A percentile compares a stretch with the other conserved stretches of the same genome.
These are phyloP conservation scores for Tyrophagus putrescentiae DNA, from an alignment of 1,140 invertebrate species.

Conservation along the genomic window DNA sequence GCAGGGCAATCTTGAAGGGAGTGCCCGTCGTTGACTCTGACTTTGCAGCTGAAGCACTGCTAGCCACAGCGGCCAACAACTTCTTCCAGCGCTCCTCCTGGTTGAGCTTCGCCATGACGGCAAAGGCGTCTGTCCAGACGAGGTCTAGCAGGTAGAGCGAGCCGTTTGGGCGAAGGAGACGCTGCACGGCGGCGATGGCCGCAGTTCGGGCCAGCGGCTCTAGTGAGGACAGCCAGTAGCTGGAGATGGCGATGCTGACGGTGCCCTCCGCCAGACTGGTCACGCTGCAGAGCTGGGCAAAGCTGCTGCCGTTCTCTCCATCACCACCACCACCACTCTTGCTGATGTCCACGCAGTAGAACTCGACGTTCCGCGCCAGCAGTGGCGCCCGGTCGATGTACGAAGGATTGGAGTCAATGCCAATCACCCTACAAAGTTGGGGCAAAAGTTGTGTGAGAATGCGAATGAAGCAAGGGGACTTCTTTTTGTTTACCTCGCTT, in stretches of 20 bases:
- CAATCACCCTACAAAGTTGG: not conserved
- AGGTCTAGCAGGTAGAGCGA: not conserved
- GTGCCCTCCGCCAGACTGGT: not conserved
- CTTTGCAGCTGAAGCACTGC: not conserved
- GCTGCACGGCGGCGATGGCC: not conserved
- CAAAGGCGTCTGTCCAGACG: not conserved
- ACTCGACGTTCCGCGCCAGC: conserved; percentile 1
- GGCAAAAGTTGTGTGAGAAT: not conserved
- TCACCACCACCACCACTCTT: too few species aligned
- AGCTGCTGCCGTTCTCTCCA: too few species aligned
- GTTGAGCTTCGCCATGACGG: not conserved
- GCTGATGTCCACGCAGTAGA: conserved; percentile 1
- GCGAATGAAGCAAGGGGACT: not conserved
- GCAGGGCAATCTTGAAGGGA: not conserved
- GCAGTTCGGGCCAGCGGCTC: not conserved
- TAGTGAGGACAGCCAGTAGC: not conserved
- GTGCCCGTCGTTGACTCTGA: not conserved
- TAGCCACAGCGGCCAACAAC: not conserved
- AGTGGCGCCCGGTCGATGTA: not conserved
- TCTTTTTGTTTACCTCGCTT: not conserved
- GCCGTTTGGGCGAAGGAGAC: not conserved
- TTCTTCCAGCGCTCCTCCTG: not conserved
- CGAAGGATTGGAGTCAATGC: not conserved
- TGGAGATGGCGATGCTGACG: not conserved
- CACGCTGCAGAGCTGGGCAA: not conserved